These are phyloP conservation scores for Colostygia pectinataria DNA, from an alignment of 2,888 invertebrate genomes.

Conservation along the genomic window DNA sequence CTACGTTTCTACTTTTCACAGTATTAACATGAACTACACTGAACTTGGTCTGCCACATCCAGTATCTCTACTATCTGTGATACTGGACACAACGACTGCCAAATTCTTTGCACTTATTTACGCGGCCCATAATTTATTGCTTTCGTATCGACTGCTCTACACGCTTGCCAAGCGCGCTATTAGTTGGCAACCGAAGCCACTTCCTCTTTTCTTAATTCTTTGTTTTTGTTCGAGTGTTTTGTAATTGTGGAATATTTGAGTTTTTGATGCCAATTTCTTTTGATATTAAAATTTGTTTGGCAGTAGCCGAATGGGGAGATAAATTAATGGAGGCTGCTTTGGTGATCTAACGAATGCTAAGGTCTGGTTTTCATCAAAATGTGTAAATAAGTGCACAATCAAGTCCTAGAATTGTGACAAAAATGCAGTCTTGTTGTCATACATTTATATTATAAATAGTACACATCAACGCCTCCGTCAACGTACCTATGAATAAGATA, in stretches of 20 bases:
- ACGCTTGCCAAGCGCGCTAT: slow-evolving; percentile 60
- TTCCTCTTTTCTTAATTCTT: slow-evolving; percentile 53
- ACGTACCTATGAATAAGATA: no score
- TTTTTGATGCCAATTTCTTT: slow-evolving; percentile 28
- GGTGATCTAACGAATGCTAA: no score
- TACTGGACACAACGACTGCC: slow-evolving; percentile 68
- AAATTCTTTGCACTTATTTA: slow-evolving; percentile 80
- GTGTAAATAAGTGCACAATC: no score
- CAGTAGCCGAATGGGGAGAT: slow-evolving; percentile 5
- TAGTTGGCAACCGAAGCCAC: slow-evolving; percentile 58
- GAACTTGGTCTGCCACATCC: slow-evolving; percentile 44
- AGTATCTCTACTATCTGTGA: slow-evolving; percentile 41
- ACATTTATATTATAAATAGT: no score
- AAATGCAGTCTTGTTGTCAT: no score
- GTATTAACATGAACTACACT: no score
- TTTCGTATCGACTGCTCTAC: slow-evolving; percentile 66
- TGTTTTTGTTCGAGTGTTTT: slow-evolving; percentile 52
- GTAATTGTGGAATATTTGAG: slow-evolving; percentile 36
- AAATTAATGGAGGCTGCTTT: no score
- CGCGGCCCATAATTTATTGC: slow-evolving; percentile 70
- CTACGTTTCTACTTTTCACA: no score
- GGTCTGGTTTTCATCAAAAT: not conserved
- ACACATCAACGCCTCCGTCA: no score
- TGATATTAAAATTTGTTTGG: slow-evolving; percentile 24
- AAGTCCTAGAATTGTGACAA: no score